Evolutionary conservation across 2,113 vertebrate genomes (phyloP).

Genomic region (Ochotona curzoniae): DNA sequence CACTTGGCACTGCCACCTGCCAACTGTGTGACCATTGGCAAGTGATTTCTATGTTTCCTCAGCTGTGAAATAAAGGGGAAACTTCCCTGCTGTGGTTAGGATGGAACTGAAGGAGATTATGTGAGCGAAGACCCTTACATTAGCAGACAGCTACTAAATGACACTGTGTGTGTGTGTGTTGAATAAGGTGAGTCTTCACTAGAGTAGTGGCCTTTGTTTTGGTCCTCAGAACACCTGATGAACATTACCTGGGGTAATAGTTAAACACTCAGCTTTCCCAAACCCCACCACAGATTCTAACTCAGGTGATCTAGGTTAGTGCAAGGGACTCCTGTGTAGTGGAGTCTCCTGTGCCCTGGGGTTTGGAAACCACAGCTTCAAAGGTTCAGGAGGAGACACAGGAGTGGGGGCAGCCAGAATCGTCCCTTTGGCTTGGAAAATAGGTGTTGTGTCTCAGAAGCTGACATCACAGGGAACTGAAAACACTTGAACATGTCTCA

Average conservation of each 20-base stretch:
- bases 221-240: not conserved
- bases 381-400: not conserved
- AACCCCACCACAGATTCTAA: not conserved
- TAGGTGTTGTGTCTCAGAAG: not conserved
- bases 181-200: not conserved
- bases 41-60: conserved; percentile 12
- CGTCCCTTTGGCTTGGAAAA: not conserved
- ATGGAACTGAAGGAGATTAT: not conserved
- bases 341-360: not conserved
- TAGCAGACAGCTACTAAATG: not conserved
- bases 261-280: not conserved
- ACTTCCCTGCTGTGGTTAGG: not conserved
- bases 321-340: not conserved
- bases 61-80: not conserved
- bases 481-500: not conserved
- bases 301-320: not conserved
- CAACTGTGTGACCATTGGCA: not conserved
- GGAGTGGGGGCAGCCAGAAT: not conserved
- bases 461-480: not conserved
- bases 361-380: not conserved
- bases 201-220: not conserved
- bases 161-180: not conserved
- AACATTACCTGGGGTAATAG: not conserved
- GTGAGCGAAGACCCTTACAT: not conserved
- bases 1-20: not conserved